Evolutionary conservation across 2,888 invertebrate species (phyloP).

Genomic region (Conus canariensis): DNA sequence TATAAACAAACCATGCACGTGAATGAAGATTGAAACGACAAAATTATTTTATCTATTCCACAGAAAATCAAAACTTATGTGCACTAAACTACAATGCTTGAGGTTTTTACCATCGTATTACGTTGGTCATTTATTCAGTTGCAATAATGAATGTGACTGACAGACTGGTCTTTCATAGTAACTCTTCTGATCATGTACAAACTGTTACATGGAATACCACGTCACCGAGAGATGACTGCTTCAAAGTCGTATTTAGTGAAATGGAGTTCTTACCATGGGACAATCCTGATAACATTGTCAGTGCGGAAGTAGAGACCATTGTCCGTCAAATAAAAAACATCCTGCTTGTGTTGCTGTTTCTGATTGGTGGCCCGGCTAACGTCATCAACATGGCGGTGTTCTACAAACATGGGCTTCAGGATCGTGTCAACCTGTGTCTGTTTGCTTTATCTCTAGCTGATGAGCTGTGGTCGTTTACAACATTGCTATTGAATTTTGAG

Average conservation of each 20-base stretch:
- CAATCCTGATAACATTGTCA: constrained; percentile 4
- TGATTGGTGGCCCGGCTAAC: background rate
- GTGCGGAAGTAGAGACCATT: background rate
- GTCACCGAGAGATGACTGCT: background rate
- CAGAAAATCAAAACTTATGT: too few relatives aligned
- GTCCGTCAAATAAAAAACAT: background rate
- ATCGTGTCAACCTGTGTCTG: constrained; percentile 11
- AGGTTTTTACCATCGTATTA: too few relatives aligned
- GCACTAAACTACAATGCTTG: too few relatives aligned
- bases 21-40: too few relatives aligned
- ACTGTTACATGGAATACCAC: background rate
- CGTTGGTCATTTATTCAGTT: too few relatives aligned
- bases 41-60: too few relatives aligned
- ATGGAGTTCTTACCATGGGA: background rate
- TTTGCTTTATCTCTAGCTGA: background rate
- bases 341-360: background rate
- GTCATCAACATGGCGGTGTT: constrained; percentile 4
- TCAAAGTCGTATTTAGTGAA: background rate
- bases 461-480: background rate
- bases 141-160: too few relatives aligned
- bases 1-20: too few relatives aligned
- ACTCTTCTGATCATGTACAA: too few relatives aligned
- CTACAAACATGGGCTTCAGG: background rate
- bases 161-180: too few relatives aligned
- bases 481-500: background rate